phyloP scores from a whole-genome alignment of 2,888 invertebrate species.

The Hyalella azteca region DNA sequence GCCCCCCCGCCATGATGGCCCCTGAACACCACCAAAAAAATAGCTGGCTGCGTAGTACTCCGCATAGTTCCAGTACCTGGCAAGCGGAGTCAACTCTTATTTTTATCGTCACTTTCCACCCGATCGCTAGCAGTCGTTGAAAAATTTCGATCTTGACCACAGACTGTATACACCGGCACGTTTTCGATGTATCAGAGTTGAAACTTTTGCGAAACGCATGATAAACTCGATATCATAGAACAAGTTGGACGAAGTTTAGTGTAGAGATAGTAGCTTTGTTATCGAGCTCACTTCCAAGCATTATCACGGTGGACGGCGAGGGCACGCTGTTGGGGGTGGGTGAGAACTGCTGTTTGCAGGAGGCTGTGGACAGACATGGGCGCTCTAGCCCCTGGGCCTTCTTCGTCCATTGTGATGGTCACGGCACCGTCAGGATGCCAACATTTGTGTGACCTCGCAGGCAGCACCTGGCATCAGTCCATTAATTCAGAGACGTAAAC shows the following conservation, averaged over 20 bases:
- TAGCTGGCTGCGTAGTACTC: conserved; percentile 45
- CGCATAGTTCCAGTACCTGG: conserved; percentile 49
- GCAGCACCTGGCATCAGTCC: conserved; percentile 42
- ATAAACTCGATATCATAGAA: no score
- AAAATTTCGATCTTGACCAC: no score
- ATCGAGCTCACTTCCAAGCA: conserved; percentile 60
- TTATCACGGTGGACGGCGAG: conserved; percentile 69
- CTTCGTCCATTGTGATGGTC: conserved; percentile 66
- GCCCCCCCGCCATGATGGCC: conserved; percentile 69
- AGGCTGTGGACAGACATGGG: conserved; percentile 80
- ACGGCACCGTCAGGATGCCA: conserved; percentile 68
- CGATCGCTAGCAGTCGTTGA: no score
- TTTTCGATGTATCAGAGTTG: no score
- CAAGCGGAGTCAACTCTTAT: no score
- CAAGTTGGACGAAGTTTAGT: no score
- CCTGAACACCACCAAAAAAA: conserved; percentile 21
- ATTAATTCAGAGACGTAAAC: no score
- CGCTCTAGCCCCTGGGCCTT: conserved; percentile 42
- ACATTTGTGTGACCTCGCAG: conserved; percentile 61
- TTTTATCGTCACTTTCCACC: no score
- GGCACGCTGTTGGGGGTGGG: conserved; percentile 71
- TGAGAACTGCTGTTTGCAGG: conserved; percentile 70
- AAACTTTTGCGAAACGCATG: no score
- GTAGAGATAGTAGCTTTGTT: no score
- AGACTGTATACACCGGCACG: no score